Conservation (phyloP, 2,888 invertebrate genomes). For the Eucriotettix oculatus region DNA sequence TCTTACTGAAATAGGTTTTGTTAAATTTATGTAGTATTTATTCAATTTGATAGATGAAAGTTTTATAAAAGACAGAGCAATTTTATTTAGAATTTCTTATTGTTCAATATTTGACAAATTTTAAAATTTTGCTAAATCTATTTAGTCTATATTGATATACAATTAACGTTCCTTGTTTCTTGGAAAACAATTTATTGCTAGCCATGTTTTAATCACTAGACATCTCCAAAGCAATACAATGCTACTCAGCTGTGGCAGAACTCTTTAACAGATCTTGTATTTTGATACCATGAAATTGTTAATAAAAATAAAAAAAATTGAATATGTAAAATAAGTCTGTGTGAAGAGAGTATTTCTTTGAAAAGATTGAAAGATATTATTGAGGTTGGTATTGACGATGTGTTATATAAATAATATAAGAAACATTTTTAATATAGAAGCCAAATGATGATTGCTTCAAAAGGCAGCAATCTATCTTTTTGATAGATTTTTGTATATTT, state of each 20-base stretch:
- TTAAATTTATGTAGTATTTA: too few relatives aligned
- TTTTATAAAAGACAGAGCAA: too few relatives aligned
- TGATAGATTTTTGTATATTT: conserved; percentile 8
- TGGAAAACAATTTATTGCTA: conserved; percentile 7
- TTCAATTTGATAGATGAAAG: too few relatives aligned
- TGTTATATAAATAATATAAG: conserved; percentile 10
- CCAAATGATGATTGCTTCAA: conserved; percentile 10
- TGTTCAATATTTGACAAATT: too few relatives aligned
- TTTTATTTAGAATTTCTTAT: too few relatives aligned
- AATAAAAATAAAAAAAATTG: conserved; percentile 5
- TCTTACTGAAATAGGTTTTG: too few relatives aligned
- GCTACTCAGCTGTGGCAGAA: conserved; percentile 8
- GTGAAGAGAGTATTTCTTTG: conserved; percentile 9
- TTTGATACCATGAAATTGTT: conserved; percentile 15
- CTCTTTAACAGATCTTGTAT: conserved; percentile 15
- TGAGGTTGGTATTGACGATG: conserved; percentile 12
- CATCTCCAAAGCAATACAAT: conserved; percentile 13
- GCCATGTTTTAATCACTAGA: conserved; percentile 11
- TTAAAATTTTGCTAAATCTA: too few relatives aligned
- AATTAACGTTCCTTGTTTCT: not conserved
- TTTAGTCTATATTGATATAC: not conserved
- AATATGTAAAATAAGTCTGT: conserved; percentile 9
- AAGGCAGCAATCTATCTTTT: conserved; percentile 5
- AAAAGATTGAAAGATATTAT: conserved; percentile 8
- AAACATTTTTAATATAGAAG: conserved; percentile 6